Percentiles rank a stretch among this genome's conserved stretches.
These are phyloP conservation scores for Acromyrmex heyeri DNA, from an alignment of 1,140 invertebrate genomes.

Conservation along the genomic window DNA sequence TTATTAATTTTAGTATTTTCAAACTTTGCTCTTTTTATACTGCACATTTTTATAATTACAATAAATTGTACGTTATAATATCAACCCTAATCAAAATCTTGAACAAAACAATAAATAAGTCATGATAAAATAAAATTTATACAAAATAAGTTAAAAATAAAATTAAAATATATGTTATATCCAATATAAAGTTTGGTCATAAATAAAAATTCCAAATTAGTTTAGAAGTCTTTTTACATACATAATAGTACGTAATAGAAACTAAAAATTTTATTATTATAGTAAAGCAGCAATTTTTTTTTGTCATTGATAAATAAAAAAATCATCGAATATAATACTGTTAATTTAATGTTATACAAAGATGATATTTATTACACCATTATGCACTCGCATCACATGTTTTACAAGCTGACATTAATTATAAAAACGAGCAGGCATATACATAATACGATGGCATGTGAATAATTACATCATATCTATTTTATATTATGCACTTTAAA, in stretches of 20 bases:
- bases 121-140: not conserved
- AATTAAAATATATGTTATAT: conserved; percentile 1
- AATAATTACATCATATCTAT: not conserved
- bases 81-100: not conserved
- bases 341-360: not conserved
- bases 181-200: not conserved
- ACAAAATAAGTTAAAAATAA: not conserved
- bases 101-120: not conserved
- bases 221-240: not conserved
- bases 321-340: not conserved
- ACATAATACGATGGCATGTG: not conserved
- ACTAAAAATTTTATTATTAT: not conserved
- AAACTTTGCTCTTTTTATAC: not conserved
- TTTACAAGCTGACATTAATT: not conserved
- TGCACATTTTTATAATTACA: too few relatives aligned
- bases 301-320: not conserved
- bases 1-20: conserved; percentile 19
- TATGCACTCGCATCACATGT: not conserved
- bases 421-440: not conserved
- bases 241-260: not conserved
- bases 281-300: not conserved
- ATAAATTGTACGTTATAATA: not conserved
- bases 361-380: not conserved
- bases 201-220: not conserved
- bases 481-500: conserved; percentile 3